Percentiles rank a stretch among this genome's conserved stretches.
Evolutionary conservation across 2,113 vertebrate genomes (phyloP).

Genomic region (Anguilla japonica): DNA sequence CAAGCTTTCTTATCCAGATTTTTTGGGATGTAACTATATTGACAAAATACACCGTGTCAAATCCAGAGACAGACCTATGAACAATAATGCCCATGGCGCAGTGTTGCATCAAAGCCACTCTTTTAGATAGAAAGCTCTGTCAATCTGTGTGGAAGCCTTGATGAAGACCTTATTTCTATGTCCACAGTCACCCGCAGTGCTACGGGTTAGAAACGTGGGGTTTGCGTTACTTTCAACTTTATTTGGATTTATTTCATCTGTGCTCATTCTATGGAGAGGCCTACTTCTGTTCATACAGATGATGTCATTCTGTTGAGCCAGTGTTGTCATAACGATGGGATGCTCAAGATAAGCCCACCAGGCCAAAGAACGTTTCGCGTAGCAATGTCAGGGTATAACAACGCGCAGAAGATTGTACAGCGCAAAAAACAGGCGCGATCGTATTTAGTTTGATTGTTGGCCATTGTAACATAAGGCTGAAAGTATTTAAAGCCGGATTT

Average conservation of each 20-base stretch:
- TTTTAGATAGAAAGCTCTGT: background rate
- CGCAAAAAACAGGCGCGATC: constrained; percentile 23
- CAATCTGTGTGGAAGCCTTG: background rate
- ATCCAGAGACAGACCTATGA: background rate
- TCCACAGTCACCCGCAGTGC: background rate
- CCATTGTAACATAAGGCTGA: constrained; percentile 54
- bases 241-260: background rate
- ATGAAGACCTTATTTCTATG: background rate
- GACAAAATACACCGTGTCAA: background rate
- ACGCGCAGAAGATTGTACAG: constrained; percentile 34
- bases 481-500: constrained; percentile 56
- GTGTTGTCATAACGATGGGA: constrained; percentile 44
- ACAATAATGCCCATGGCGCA: background rate
- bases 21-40: too few species aligned
- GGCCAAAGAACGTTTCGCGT: constrained; percentile 24
- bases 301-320: constrained; percentile 38
- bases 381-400: constrained; percentile 42
- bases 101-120: background rate
- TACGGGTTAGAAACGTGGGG: background rate
- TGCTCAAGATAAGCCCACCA: constrained; percentile 48
- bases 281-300: constrained; percentile 37
- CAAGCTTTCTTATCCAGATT: too few species aligned
- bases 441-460: constrained; percentile 63
- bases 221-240: background rate
- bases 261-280: constrained; percentile 34